Evolutionary conservation across 2,888 invertebrate genomes (phyloP).

Genomic region (Dryobotodes eremita): DNA sequence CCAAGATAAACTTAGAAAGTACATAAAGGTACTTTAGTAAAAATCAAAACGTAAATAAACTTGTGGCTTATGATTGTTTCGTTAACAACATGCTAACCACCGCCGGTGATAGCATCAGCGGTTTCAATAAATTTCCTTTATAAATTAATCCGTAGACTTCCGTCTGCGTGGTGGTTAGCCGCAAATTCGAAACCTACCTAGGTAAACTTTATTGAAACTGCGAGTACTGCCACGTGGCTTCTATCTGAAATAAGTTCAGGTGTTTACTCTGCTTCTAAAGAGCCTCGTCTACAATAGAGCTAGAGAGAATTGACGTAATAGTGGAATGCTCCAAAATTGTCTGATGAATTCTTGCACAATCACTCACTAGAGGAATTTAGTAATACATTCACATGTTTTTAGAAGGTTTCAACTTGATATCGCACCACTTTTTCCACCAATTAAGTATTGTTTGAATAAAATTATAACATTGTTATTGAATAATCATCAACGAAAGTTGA

Average conservation of each 20-base stretch:
- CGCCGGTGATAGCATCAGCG: slow-evolving; percentile 55
- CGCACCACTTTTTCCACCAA: background rate
- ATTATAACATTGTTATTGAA: too few relatives aligned
- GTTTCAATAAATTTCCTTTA: slow-evolving; percentile 67
- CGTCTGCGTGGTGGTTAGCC: slow-evolving; percentile 61
- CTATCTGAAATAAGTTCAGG: slow-evolving; percentile 34
- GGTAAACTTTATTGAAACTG: slow-evolving; percentile 51
- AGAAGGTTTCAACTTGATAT: background rate
- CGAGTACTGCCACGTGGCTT: slow-evolving; percentile 31
- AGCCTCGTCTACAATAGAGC: background rate
- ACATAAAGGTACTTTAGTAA: slow-evolving; percentile 7
- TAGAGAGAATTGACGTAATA: background rate
- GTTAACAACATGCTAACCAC: slow-evolving; percentile 57
- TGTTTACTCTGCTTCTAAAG: slow-evolving; percentile 12
- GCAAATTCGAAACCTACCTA: slow-evolving; percentile 57
- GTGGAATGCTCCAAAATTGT: background rate
- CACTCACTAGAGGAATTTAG: background rate
- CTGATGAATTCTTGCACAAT: background rate
- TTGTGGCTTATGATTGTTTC: slow-evolving; percentile 66
- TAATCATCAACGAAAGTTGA: background rate
- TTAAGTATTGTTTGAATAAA: background rate
- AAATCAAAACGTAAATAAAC: slow-evolving; percentile 54
- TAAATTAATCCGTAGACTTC: slow-evolving; percentile 64
- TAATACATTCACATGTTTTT: background rate
- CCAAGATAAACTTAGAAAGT: too few relatives aligned